Conservation (phyloP, 1,140 invertebrate species). For the Heliconius congener region DNA sequence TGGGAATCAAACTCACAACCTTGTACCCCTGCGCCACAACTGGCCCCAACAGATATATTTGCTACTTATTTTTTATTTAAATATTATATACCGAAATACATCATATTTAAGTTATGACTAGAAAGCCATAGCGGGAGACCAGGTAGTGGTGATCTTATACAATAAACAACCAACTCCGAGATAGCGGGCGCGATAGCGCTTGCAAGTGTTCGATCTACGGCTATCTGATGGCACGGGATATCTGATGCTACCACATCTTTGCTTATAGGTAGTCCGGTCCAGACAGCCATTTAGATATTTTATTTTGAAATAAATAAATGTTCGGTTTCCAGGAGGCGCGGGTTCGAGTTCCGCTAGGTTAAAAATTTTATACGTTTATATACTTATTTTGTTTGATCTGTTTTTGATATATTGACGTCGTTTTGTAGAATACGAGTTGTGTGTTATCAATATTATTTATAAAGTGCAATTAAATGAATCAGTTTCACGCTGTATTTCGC, state of each 20-base stretch:
- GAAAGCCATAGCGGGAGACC: slow-evolving; percentile 29
- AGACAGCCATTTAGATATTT: slow-evolving; percentile 14
- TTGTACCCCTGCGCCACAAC: too few relatives aligned
- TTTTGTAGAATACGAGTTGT: too few relatives aligned
- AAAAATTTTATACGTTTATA: background rate
- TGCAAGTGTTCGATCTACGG: slow-evolving; percentile 49
- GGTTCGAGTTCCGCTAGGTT: too few relatives aligned
- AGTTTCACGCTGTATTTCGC: too few relatives aligned
- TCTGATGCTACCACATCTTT: slow-evolving; percentile 54
- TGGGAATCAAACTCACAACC: too few relatives aligned
- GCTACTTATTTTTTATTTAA: background rate
- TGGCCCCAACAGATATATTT: too few relatives aligned
- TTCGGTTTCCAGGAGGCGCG: background rate
- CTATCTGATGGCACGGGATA: slow-evolving; percentile 57
- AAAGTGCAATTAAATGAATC: too few relatives aligned
- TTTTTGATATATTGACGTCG: too few relatives aligned
- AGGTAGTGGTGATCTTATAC: slow-evolving; percentile 38
- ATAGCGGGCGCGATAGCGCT: slow-evolving; percentile 47
- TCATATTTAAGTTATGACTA: slow-evolving; percentile 18
- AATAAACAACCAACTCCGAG: slow-evolving; percentile 44
- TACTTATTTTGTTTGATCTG: background rate
- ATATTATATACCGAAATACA: background rate
- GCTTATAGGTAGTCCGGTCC: slow-evolving; percentile 40
- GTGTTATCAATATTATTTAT: too few relatives aligned
- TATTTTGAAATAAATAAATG: background rate